These are phyloP conservation scores for Corythoichthys intestinalis DNA, from an alignment of 2,113 vertebrate species.

Conservation along the genomic window DNA sequence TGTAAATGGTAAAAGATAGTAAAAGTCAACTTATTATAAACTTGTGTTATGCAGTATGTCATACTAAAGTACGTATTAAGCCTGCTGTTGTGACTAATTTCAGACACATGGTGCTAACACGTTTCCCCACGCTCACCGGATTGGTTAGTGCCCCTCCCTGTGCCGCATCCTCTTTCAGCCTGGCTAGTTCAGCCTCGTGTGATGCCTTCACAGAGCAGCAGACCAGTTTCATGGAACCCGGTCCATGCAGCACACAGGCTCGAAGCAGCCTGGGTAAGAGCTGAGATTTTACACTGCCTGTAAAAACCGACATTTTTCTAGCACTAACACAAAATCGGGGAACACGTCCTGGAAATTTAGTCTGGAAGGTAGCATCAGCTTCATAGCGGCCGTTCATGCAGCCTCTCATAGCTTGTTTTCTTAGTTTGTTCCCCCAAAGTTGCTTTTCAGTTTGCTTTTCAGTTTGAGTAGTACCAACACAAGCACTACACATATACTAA, in stretches of 20 bases:
- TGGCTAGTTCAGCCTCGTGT: slow-evolving; percentile 74
- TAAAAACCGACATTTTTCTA: neutral
- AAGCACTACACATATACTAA: no score
- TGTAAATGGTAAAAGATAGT: no score
- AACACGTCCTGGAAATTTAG: no score
- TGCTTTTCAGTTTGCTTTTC: no score
- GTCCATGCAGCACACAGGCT: slow-evolving; percentile 67
- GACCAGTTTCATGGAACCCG: slow-evolving; percentile 77
- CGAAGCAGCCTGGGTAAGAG: slow-evolving; percentile 76
- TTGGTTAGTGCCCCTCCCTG: slow-evolving; percentile 70
- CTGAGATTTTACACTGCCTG: neutral
- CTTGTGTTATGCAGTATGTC: no score
- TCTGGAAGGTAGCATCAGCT: no score
- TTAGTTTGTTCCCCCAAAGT: no score
- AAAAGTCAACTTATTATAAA: no score
- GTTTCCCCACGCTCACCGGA: slow-evolving; percentile 75
- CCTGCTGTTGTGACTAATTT: slow-evolving; percentile 51
- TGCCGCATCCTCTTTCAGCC: slow-evolving; percentile 74
- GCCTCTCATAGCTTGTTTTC: no score
- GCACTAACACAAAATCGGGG: no score
- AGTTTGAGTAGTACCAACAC: no score
- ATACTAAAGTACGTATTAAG: neutral
- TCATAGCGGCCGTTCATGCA: no score
- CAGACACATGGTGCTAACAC: slow-evolving; percentile 80
- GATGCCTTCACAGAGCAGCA: slow-evolving; percentile 78